Percentiles rank a stretch among this genome's conserved stretches.
Conservation (phyloP, 2,888 invertebrate species). For the Tenthredo distinguenda region DNA sequence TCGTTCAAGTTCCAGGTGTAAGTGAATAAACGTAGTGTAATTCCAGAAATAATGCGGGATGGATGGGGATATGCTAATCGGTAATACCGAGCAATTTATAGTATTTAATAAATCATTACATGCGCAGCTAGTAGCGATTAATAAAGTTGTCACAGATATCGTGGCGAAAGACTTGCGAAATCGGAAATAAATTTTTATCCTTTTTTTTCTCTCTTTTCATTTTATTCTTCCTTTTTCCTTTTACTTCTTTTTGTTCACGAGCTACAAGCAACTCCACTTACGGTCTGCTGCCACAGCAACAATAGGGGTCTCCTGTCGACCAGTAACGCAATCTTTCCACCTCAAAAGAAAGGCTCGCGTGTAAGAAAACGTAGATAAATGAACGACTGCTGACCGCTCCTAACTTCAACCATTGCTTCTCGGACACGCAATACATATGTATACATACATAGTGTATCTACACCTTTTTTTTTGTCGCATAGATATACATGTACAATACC, state of each 20-base stretch:
- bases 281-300: slow-evolving; percentile 11
- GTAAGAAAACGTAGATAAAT: slow-evolving; percentile 30
- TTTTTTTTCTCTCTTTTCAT: neutral
- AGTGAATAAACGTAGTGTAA: slow-evolving; percentile 1
- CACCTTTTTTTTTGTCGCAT: neutral
- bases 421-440: slow-evolving; percentile 21
- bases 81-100: neutral
- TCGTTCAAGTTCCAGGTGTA: neutral
- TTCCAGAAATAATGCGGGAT: neutral
- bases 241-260: neutral
- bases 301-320: slow-evolving; percentile 18
- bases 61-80: slow-evolving; percentile 4
- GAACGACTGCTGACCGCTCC: slow-evolving; percentile 30
- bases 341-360: slow-evolving; percentile 32
- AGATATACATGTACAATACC: neutral
- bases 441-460: neutral
- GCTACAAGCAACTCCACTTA: slow-evolving; percentile 34
- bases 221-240: neutral
- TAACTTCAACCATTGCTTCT: slow-evolving; percentile 18
- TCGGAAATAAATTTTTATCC: neutral
- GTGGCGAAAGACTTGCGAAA: slow-evolving; percentile 21
- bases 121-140: slow-evolving; percentile 20
- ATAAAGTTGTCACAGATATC: slow-evolving; percentile 38
- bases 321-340: slow-evolving; percentile 26
- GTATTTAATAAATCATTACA: slow-evolving; percentile 25